These are phyloP conservation scores for Ethmia dodecea DNA, from an alignment of 2,888 invertebrate species.

Conservation along the genomic window DNA sequence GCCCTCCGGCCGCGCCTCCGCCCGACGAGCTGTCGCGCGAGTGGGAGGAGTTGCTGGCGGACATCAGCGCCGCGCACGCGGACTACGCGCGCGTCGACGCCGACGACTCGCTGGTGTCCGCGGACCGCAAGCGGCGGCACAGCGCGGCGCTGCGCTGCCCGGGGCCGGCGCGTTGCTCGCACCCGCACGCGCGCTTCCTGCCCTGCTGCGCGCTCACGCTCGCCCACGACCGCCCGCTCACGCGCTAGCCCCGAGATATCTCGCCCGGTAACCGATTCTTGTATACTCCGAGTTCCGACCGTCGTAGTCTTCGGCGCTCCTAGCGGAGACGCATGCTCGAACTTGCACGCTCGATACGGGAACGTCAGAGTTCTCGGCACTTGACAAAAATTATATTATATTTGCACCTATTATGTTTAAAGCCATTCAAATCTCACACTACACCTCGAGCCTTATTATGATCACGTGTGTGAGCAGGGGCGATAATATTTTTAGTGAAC, in stretches of 20 bases:
- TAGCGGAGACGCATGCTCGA: too few relatives aligned
- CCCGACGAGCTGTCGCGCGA: slow-evolving; percentile 75
- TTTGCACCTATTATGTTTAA: too few relatives aligned
- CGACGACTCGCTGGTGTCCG: slow-evolving; percentile 28
- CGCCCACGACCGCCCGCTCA: slow-evolving; percentile 55
- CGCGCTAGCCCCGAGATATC: slow-evolving; percentile 58
- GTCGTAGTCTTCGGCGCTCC: too few relatives aligned
- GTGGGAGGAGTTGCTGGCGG: slow-evolving; percentile 79
- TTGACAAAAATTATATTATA: too few relatives aligned
- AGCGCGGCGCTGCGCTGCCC: slow-evolving; percentile 50
- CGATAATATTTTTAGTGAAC: too few relatives aligned
- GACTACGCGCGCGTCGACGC: slow-evolving; percentile 52
- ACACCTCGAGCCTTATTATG: too few relatives aligned
- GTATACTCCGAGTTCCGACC: too few relatives aligned
- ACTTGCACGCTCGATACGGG: too few relatives aligned
- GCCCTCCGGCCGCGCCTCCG: slow-evolving; percentile 19
- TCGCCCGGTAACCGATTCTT: too few relatives aligned
- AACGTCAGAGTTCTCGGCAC: too few relatives aligned
- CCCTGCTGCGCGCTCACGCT: slow-evolving; percentile 57
- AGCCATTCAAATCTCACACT: too few relatives aligned
- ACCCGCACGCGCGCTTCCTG: slow-evolving; percentile 73
- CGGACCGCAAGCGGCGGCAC: slow-evolving; percentile 79
- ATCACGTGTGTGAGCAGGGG: too few relatives aligned
- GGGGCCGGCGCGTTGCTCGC: slow-evolving; percentile 26
- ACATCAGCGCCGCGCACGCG: slow-evolving; percentile 76